Percentiles rank a stretch among this genome's conserved stretches.
These are phyloP conservation scores for Acrobasis suavella DNA, from an alignment of 2,888 invertebrate genomes.

Conservation along the genomic window DNA sequence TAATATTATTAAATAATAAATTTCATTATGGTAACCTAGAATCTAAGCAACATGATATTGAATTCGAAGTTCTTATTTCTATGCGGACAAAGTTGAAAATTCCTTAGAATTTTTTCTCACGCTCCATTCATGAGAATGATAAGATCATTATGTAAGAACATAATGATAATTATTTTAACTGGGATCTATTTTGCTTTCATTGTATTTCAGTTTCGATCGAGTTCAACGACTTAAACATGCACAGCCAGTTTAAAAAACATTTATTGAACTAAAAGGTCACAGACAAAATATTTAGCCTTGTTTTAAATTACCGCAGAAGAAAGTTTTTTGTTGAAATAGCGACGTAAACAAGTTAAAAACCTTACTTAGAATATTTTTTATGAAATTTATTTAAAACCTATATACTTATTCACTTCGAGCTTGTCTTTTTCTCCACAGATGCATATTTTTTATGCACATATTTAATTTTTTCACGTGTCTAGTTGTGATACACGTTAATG, in stretches of 20 bases:
- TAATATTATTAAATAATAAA: too few species aligned
- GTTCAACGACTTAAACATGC: conserved; percentile 6
- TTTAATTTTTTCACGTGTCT: too few species aligned
- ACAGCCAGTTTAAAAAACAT: not conserved
- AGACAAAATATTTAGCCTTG: not conserved
- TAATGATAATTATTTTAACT: conserved; percentile 13
- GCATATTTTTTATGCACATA: too few species aligned
- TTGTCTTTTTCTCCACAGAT: too few species aligned
- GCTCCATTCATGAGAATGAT: conserved; percentile 3
- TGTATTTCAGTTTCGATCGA: conserved; percentile 11
- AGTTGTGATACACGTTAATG: too few species aligned
- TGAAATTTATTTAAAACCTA: too few species aligned
- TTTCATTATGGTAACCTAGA: not conserved
- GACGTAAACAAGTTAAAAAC: too few species aligned
- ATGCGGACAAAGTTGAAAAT: not conserved
- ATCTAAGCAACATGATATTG: not conserved
- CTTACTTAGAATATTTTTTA: too few species aligned
- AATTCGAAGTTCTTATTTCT: not conserved
- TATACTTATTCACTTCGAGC: too few species aligned
- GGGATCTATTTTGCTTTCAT: conserved; percentile 16
- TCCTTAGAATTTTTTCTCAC: not conserved
- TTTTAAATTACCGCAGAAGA: too few species aligned
- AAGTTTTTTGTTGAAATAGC: too few species aligned
- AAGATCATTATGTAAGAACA: not conserved
- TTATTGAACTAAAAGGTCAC: not conserved